Evolutionary conservation across 2,797 vertebrate species (phyloP), one percentile per base, ranked within the genome.

Genomic region (Sebastes diaconus): DNA sequence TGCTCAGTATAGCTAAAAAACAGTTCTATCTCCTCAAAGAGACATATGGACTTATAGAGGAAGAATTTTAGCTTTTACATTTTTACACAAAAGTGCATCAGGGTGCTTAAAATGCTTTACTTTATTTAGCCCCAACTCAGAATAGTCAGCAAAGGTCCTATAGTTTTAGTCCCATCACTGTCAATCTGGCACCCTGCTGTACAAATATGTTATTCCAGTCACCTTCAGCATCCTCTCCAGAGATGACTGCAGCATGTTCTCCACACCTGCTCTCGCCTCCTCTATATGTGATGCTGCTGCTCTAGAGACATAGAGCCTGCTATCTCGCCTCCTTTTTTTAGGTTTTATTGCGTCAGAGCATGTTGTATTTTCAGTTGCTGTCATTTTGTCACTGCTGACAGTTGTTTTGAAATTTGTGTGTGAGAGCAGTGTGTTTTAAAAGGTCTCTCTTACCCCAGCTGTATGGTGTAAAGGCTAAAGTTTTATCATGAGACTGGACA

Each of bases 171-270:
- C 6, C 18, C 20, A 27, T 65, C 32, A 54, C 18, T 42, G 12
- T 20, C 14, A n/a, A 20, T 73, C 4, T 6, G 3, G 18, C 27
- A 9, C 5, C 18, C 5, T 36, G 12, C 12, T 11, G 12, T 20
- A 16, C 34, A 68, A 14, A 72, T 46, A 13, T 6, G 50, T n/a
- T 25, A 9, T 30, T 59, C 54, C 36, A 12, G n/a, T 70, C 29
- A 58, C 25, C 27, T 74, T 69, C 46, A 84, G 60, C 55, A 65
- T 79, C 42, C 20, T 32, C 50, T 34, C 61, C 6, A 79, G n/a
- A 46, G 57, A 61, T 55, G 55, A 3, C 39, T 22, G 36, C 12
- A 20, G 25, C 10, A 13, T 52, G 67, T 42, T 76, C 6, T 71
- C 20, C 46, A 4, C 46, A 30, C 74, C 46, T 77, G 39, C 22